Evolutionary conservation across 2,888 invertebrate species (phyloP), one percentile per base, ranked within the genome.

Genomic region (Dioctria linearis): DNA sequence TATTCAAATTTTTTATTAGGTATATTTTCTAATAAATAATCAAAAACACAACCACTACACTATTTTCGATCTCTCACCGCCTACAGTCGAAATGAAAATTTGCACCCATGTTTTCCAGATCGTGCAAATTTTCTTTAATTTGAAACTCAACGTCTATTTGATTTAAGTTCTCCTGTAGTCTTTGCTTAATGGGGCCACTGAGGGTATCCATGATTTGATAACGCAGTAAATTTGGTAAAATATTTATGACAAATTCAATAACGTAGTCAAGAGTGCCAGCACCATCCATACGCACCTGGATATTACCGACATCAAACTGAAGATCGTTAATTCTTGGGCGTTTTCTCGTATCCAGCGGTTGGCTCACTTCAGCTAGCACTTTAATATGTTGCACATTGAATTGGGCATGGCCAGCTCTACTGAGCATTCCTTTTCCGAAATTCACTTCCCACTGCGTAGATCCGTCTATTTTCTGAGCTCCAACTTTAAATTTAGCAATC

Each of bases 191-290:
- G 0, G 96, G 95, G 54, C 93, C 92, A 88, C 96, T 96, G 57
- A 96, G 87, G 0, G 95, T 95, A 85, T 95, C 95, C 92, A 96
- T 94, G 81, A 96, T 95, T 89, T 96, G 96, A 86, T 95, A 95
- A 79, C 97, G 91, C 82, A 97, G 89, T 66, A 96, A 89, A 90
- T 97, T 97, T 0, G 96, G 96, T 75, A 96, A 86, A 67, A 96
- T 90, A 87, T 97, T 97, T 0, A 96, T 91, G 4, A 91, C 91
- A 80, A 95, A 93, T 88, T 97, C 97, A 82, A 96, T 90, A 0
- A 94, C 86, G 86, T 96, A 96, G 88, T 97, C 97, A 13, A 95
- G 83, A 0, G 95, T 95, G n/a, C 97, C 96, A 0, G 96, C 94
- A 0, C 97, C 97, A 84, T 95, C 92, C 84, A 94, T 94, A 39